Evolutionary conservation across 2,113 vertebrate genomes (phyloP), one percentile per base, ranked within the genome.

Genomic region (Lichenostomus cassidix): DNA sequence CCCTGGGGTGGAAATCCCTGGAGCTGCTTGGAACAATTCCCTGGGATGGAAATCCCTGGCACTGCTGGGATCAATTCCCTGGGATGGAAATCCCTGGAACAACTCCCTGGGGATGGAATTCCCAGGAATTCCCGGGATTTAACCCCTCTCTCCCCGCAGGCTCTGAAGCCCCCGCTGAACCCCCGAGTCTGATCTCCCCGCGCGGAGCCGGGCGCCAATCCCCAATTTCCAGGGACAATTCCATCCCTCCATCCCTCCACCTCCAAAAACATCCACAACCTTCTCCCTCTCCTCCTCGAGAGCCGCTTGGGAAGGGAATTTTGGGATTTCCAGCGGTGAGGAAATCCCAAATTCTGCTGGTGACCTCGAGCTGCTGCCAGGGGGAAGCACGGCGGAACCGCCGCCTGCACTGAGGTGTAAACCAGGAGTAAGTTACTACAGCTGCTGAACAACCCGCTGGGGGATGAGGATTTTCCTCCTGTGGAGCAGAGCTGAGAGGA

Each of bases 161-260:
- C 91, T 59, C n/a, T 97, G 17, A 97, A 97, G 50, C 96, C 96
- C 59, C 81, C 90, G 1, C 2, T 49, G n/a, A 84, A 97, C 5
- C 95, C 95, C 71, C 65, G 87, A 2, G 95, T 96, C 53, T 97
- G 95, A 97, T 62, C 12, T 14, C 6, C 63, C 53, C 19, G 11
- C 9, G 22, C 1, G 29, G 37, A 33, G 53, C 64, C 46, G 52
- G 49, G 21, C 0, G 2, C 77, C 69, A 18, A 1, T 23, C 10
- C 39, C 12, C 24, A 23, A 22, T 25, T 60, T 53, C 23, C n/a
- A n/a, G n/a, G n/a, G n/a, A n/a, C n/a, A n/a, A n/a, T n/a, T n/a
- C n/a, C 12, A 37, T 49, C 75, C 78, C 69, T 56, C 7, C 8
- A 55, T n/a, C 83, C 49, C 67, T 90, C 60, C 80, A 9, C 47